A percentile compares a stretch with the other conserved stretches of the same genome.
phyloP scores from a whole-genome alignment of 1,140 invertebrate genomes.

The Ceratoteleas bidentatus region DNA sequence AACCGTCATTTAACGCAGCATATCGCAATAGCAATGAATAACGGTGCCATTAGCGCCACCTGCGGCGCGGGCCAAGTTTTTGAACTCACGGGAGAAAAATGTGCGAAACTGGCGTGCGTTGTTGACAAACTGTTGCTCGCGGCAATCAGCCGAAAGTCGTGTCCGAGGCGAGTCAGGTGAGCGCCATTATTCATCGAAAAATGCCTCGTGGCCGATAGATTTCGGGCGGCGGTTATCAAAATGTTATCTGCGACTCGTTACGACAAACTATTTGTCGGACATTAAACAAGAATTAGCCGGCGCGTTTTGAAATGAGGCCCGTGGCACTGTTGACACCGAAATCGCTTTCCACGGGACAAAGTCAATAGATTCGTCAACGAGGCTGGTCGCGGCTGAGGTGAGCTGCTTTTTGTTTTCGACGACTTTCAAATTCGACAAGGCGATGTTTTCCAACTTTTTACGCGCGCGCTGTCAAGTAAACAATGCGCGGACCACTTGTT shows the following conservation, averaged over 20 bases:
- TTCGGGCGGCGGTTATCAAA: neutral
- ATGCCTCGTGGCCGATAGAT: neutral
- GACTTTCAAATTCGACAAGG: too few species aligned
- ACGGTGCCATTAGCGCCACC: slow-evolving; percentile 27
- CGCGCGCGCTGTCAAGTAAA: too few species aligned
- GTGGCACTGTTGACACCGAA: too few species aligned
- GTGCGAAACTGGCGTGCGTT: slow-evolving; percentile 1
- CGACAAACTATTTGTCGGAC: too few species aligned
- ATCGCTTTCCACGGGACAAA: too few species aligned
- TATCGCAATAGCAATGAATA: slow-evolving; percentile 26
- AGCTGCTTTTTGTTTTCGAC: too few species aligned
- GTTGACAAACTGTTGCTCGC: slow-evolving; percentile 17
- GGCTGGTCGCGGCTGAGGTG: too few species aligned
- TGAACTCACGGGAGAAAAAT: slow-evolving; percentile 11
- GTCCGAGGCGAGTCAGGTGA: slow-evolving; percentile 26
- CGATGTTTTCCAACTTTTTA: too few species aligned
- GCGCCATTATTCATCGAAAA: slow-evolving; percentile 34
- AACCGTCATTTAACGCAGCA: slow-evolving; percentile 20
- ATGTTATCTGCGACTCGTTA: neutral
- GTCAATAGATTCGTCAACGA: too few species aligned
- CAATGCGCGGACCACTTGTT: too few species aligned
- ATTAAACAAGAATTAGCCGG: too few species aligned
- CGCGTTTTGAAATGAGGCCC: too few species aligned
- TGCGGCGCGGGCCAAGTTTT: slow-evolving; percentile 18
- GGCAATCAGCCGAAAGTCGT: neutral